These are phyloP conservation scores for Sorex maritimensis DNA, from an alignment of 2,797 vertebrate genomes.

Conservation along the genomic window DNA sequence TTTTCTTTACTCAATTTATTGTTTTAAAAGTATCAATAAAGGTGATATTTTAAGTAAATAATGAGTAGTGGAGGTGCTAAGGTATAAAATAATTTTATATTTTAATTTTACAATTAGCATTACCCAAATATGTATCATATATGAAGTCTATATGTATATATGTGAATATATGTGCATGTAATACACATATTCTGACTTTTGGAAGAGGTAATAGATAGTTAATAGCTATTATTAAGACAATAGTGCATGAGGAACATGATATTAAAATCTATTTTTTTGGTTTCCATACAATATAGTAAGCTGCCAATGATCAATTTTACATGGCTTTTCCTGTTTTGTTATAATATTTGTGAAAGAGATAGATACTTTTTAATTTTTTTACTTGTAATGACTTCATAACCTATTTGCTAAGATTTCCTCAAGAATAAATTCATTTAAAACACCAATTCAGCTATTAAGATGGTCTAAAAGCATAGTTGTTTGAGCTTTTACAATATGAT, in stretches of 20 bases:
- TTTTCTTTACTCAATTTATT: neutral
- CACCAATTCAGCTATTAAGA: neutral
- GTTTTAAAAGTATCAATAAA: constrained; percentile 27
- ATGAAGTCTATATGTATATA: neutral
- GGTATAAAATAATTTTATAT: neutral
- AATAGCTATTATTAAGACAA: neutral
- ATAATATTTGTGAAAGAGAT: neutral
- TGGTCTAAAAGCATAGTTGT: neutral
- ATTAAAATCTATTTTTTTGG: neutral
- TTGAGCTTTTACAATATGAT: neutral
- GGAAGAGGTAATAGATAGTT: no score
- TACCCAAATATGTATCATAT: neutral
- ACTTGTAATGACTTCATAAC: neutral
- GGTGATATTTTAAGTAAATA: no score
- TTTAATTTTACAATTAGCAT: neutral
- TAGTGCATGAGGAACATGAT: neutral
- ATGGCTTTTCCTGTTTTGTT: neutral
- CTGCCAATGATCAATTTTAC: neutral
- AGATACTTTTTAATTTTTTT: constrained; percentile 7
- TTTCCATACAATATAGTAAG: neutral
- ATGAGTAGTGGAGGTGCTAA: neutral
- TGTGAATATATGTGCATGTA: neutral
- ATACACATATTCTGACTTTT: neutral
- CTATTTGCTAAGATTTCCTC: neutral
- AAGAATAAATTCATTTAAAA: constrained; percentile 17